phyloP scores from a whole-genome alignment of 2,888 invertebrate genomes.

The Drosophila hawaiiensis region DNA sequence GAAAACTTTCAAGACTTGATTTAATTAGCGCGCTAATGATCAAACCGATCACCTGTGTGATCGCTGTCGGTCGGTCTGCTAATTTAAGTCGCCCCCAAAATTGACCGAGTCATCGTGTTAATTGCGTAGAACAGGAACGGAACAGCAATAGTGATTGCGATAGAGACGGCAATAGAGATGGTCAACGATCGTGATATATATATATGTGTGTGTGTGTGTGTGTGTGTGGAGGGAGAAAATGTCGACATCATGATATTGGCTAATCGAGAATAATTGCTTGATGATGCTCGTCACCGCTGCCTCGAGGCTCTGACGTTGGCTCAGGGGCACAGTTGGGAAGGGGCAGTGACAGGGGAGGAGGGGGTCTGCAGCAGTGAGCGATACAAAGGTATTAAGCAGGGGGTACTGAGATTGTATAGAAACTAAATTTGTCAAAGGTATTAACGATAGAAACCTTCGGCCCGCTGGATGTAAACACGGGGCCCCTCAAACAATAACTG shows the following conservation, averaged over 20 bases:
- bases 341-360: background rate
- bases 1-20: conserved; percentile 60
- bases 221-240: conserved; percentile 34
- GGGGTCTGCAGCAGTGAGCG: conserved; percentile 1
- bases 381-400: conserved; percentile 24
- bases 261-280: conserved; percentile 77
- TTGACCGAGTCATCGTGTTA: conserved; percentile 67
- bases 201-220: background rate
- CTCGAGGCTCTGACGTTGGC: conserved; percentile 7
- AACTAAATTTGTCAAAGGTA: conserved; percentile 73
- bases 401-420: conserved; percentile 34
- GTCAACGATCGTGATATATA: conserved; percentile 25
- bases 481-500: conserved; percentile 73
- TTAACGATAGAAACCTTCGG: conserved; percentile 50
- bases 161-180: conserved; percentile 22
- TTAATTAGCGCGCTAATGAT: conserved; percentile 77
- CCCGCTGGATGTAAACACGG: conserved; percentile 69
- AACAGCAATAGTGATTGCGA: background rate
- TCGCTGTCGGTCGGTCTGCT: conserved; percentile 48
- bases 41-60: conserved; percentile 37
- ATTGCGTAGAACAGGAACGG: conserved; percentile 67
- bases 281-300: conserved; percentile 47
- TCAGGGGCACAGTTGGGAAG: background rate
- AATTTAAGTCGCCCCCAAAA: conserved; percentile 55
- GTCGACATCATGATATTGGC: conserved; percentile 64